A percentile compares a stretch with the other conserved stretches of the same genome.
Evolutionary conservation across 2,113 vertebrate genomes (phyloP).

Genomic region (Maccullochella peelii): DNA sequence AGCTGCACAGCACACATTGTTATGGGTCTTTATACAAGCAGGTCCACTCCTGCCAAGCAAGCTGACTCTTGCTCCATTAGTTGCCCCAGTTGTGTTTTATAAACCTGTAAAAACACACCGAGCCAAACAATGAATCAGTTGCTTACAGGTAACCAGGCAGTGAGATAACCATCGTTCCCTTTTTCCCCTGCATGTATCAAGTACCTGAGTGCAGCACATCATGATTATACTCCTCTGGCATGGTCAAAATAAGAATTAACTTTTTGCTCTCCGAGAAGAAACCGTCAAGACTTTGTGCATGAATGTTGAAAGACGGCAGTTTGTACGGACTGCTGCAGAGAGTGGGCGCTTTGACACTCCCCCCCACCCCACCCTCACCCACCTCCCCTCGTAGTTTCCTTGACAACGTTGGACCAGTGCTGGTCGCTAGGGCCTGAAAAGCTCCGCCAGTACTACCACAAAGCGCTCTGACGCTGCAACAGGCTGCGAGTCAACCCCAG

Average conservation of each 20-base stretch:
- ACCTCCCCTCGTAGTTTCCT: slow-evolving; percentile 69
- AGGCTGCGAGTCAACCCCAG: background rate
- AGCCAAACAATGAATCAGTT: slow-evolving; percentile 4
- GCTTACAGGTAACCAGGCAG: slow-evolving; percentile 15
- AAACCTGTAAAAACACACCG: background rate
- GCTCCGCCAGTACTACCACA: slow-evolving; percentile 37
- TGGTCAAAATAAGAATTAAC: slow-evolving; percentile 16
- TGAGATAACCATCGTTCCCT: slow-evolving; percentile 21
- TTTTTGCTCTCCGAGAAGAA: slow-evolving; percentile 40
- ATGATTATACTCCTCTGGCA: background rate
- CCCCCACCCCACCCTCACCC: background rate
- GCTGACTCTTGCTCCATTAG: background rate
- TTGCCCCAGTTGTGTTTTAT: background rate
- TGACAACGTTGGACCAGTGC: slow-evolving; percentile 74
- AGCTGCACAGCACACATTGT: background rate
- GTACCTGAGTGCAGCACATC: background rate
- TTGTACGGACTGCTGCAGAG: slow-evolving; percentile 58
- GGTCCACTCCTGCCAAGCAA: background rate
- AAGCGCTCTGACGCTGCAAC: slow-evolving; percentile 14
- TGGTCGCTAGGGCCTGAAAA: slow-evolving; percentile 65
- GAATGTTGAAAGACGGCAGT: slow-evolving; percentile 44
- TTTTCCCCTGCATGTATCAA: slow-evolving; percentile 14
- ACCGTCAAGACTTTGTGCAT: slow-evolving; percentile 23
- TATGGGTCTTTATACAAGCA: slow-evolving; percentile 13
- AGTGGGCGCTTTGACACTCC: slow-evolving; percentile 61